Evolutionary conservation across 2,888 invertebrate species (phyloP).

Genomic region (Cosmia pyralina): DNA sequence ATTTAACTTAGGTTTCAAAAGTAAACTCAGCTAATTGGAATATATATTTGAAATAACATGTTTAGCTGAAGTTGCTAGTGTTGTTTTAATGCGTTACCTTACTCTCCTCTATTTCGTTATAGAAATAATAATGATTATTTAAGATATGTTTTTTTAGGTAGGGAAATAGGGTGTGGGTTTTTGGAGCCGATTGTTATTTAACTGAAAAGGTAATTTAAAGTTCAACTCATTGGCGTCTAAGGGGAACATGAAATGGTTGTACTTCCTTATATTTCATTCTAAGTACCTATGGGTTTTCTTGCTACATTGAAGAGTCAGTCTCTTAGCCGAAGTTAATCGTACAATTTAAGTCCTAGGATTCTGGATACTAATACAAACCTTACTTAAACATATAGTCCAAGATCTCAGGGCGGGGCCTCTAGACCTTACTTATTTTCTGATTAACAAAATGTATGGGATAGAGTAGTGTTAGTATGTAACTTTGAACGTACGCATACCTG

Average conservation of each 20-base stretch:
- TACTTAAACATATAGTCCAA: too few species aligned
- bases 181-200: constrained; percentile 1
- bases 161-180: not conserved
- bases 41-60: constrained; percentile 83
- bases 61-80: constrained; percentile 64
- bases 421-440: too few species aligned
- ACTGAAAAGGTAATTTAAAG: not conserved
- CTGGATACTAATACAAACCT: not conserved
- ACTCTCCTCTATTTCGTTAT: constrained; percentile 16
- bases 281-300: not conserved
- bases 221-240: not conserved
- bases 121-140: constrained; percentile 18
- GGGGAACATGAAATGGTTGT: not conserved
- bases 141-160: constrained; percentile 34
- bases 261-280: not conserved
- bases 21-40: constrained; percentile 87
- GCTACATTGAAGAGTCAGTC: not conserved
- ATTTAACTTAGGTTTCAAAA: constrained; percentile 84
- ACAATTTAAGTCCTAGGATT: not conserved
- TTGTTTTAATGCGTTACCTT: constrained; percentile 58
- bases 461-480: too few species aligned
- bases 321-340: too few species aligned
- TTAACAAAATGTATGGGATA: too few species aligned
- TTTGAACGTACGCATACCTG: too few species aligned
- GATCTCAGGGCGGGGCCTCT: too few species aligned